phyloP scores from a whole-genome alignment of 2,888 invertebrate species.

The Drosophila recens region DNA sequence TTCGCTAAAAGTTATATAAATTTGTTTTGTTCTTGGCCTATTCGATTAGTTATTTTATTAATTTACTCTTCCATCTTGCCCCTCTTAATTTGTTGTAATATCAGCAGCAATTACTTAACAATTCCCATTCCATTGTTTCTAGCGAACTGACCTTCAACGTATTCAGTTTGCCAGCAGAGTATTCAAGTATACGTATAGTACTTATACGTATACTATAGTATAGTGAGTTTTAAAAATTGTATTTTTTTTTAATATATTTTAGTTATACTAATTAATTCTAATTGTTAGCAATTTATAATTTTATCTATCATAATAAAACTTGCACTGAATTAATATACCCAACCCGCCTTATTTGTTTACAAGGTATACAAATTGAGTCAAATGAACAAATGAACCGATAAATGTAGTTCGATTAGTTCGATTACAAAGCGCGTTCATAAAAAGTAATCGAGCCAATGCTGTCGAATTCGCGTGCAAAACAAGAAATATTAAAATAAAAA shows the following conservation, averaged over 20 bases:
- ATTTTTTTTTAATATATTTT: background rate
- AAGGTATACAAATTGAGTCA: constrained; percentile 36
- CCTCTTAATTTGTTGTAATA: background rate
- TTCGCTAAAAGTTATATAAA: background rate
- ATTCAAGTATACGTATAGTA: background rate
- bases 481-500: constrained; percentile 6
- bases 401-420: constrained; percentile 37
- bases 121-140: background rate
- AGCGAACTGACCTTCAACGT: background rate
- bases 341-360: constrained; percentile 40
- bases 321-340: constrained; percentile 31
- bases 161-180: background rate
- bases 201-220: too few relatives aligned
- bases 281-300: background rate
- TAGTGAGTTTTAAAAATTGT: background rate
- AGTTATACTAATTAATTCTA: background rate
- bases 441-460: constrained; percentile 40
- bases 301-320: background rate
- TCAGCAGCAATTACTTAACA: background rate
- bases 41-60: background rate
- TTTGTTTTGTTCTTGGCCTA: background rate
- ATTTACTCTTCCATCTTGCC: background rate
- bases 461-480: constrained; percentile 6
- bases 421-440: constrained; percentile 6
- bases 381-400: constrained; percentile 48